These are phyloP conservation scores for Tringa solitaria DNA, from an alignment of 2,113 vertebrate genomes.

Conservation along the genomic window DNA sequence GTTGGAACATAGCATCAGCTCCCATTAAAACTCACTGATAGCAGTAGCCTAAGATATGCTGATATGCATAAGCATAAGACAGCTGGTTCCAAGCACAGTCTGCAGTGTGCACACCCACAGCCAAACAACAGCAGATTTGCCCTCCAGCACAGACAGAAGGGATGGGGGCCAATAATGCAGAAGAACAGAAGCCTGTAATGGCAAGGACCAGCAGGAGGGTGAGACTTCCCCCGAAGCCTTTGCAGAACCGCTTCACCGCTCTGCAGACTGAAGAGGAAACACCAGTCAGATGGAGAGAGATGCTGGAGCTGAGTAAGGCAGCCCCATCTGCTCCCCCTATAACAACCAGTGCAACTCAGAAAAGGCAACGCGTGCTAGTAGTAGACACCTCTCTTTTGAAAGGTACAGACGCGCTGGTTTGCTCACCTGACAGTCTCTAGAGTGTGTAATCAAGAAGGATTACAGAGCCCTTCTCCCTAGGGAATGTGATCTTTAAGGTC, in stretches of 20 bases:
- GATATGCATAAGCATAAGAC: not conserved
- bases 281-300: not conserved
- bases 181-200: not conserved
- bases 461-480: no score
- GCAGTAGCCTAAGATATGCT: not conserved
- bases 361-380: not conserved
- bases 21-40: not conserved
- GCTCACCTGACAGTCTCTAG: not conserved
- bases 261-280: not conserved
- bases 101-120: not conserved
- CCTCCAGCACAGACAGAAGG: not conserved
- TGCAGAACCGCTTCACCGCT: not conserved
- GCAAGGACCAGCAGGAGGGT: not conserved
- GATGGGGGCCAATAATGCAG: not conserved
- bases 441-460: not conserved
- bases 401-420: not conserved
- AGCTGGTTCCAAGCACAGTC: not conserved
- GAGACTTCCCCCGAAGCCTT: not conserved
- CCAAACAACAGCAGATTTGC: not conserved
- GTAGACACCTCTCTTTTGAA: not conserved
- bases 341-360: not conserved
- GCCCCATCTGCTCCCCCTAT: not conserved
- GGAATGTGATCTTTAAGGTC: not conserved
- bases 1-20: not conserved
- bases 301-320: not conserved